Evolutionary conservation across 2,888 invertebrate genomes (phyloP), one percentile per base, ranked within the genome.

Genomic region (Lacanobia oleracea): DNA sequence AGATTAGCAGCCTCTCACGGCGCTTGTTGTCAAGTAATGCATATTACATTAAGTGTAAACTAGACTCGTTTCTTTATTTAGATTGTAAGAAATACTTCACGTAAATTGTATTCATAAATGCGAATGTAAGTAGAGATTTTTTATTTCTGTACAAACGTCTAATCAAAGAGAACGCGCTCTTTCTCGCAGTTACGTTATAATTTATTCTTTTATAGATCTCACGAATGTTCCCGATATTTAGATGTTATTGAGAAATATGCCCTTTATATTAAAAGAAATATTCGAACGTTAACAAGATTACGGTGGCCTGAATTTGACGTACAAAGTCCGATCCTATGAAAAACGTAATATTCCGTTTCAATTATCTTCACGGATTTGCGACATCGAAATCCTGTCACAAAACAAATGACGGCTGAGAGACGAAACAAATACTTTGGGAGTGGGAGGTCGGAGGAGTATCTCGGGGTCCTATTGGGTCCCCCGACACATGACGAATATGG

Each of bases 361-460:
- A 91, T 92, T 92, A 91, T 91, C 87, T 90, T 88, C 83, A 88
- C 78, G 89, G 90, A 90, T 90, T 90, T 89, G 87, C 82, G 82
- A 87, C 83, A 84, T 79, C 81, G 81, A 84, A 84, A 84, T 88
- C 81, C 87, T 87, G 86, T 87, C 88, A 89, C 79, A 88, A 87
- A 84, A 87, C 80, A 79, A 83, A 79, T 84, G 82, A 85, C 81
- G 81, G 80, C 80, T 77, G 81, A 85, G 81, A 82, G 74, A 74
- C 48, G 85, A 87, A 88, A 88, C 84, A 87, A 89, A 87, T 87
- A 87, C 67, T 79, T 70, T 74, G 59, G 64, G 81, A 72, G 77
- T 62, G 77, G 71, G 57, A 72, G 70, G 77, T 62, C 74, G 74
- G 57, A 71, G 68, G 54, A 76, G 66, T 27, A 50, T 59, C 70